Percentiles rank a stretch among this genome's conserved stretches.
These are phyloP conservation scores for Caradrina kadenii DNA, from an alignment of 2,888 invertebrate species.

Conservation along the genomic window DNA sequence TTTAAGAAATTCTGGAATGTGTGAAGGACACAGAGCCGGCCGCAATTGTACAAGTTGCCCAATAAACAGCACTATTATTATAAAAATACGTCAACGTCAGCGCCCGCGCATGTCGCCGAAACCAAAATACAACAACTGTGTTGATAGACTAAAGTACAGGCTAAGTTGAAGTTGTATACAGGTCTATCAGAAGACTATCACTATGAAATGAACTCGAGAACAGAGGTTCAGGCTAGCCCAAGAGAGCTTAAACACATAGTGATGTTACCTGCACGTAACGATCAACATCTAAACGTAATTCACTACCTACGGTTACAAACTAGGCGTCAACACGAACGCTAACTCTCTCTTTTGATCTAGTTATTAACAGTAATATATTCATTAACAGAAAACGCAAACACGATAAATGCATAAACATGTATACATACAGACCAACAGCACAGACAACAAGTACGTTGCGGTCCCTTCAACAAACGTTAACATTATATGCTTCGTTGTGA, in stretches of 20 bases:
- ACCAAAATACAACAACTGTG: not conserved
- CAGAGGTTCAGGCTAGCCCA: not conserved
- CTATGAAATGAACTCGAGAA: not conserved
- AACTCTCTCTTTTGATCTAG: slow-evolving; percentile 55
- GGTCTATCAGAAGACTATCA: not conserved
- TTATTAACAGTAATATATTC: slow-evolving; percentile 39
- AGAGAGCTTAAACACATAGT: not conserved
- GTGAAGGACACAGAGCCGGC: slow-evolving; percentile 7
- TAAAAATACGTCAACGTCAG: not conserved
- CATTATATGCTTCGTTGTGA: slow-evolving; percentile 63
- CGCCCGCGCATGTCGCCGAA: slow-evolving; percentile 3
- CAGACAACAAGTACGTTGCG: slow-evolving; percentile 37
- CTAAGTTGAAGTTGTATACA: not conserved
- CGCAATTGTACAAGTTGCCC: not conserved
- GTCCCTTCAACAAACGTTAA: slow-evolving; percentile 45
- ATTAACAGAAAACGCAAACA: slow-evolving; percentile 21
- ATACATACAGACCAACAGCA: slow-evolving; percentile 24
- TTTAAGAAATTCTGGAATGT: slow-evolving; percentile 54
- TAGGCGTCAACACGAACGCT: slow-evolving; percentile 45
- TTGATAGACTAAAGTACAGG: not conserved
- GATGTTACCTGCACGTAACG: slow-evolving; percentile 15
- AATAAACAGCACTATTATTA: not conserved
- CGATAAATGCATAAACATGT: slow-evolving; percentile 35
- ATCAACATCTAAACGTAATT: slow-evolving; percentile 37
- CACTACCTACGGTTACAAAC: slow-evolving; percentile 41